Percentiles rank a stretch among this genome's conserved stretches.
phyloP scores from a whole-genome alignment of 2,888 invertebrate genomes.

The Vannuccia rotundouncinata region DNA sequence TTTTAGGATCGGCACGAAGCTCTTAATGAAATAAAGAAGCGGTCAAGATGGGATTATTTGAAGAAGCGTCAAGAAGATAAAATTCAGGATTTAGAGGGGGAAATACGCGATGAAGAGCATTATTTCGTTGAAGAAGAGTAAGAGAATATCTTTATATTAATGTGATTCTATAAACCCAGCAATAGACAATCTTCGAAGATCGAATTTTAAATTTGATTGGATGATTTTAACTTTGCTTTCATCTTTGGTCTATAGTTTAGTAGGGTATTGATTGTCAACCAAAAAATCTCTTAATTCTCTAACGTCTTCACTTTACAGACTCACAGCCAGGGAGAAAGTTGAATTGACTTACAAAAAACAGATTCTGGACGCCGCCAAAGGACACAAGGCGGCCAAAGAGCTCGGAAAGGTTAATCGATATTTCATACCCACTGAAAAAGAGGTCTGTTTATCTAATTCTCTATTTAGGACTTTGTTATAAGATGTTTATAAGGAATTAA shows the following conservation, averaged over 20 bases:
- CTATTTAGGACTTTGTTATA: too few relatives aligned
- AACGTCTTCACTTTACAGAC: too few relatives aligned
- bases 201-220: too few relatives aligned
- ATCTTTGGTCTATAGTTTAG: too few relatives aligned
- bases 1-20: slow-evolving; percentile 64
- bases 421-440: slow-evolving; percentile 74
- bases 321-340: slow-evolving; percentile 75
- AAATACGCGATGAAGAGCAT: slow-evolving; percentile 89
- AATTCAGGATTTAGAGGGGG: slow-evolving; percentile 83
- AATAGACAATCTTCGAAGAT: too few relatives aligned
- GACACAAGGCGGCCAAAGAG: slow-evolving; percentile 88
- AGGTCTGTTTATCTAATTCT: too few relatives aligned
- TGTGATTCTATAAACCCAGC: too few relatives aligned
- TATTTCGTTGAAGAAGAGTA: slow-evolving; percentile 80
- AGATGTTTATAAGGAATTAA: too few relatives aligned
- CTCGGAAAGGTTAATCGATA: slow-evolving; percentile 85
- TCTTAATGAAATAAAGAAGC: slow-evolving; percentile 76
- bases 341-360: slow-evolving; percentile 84
- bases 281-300: too few relatives aligned
- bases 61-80: slow-evolving; percentile 93
- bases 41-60: slow-evolving; percentile 85
- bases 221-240: too few relatives aligned
- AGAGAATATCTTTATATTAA: too few relatives aligned
- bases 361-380: slow-evolving; percentile 78
- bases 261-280: too few relatives aligned